phyloP scores from a whole-genome alignment of 2,113 vertebrate species.

The Esox niger region DNA sequence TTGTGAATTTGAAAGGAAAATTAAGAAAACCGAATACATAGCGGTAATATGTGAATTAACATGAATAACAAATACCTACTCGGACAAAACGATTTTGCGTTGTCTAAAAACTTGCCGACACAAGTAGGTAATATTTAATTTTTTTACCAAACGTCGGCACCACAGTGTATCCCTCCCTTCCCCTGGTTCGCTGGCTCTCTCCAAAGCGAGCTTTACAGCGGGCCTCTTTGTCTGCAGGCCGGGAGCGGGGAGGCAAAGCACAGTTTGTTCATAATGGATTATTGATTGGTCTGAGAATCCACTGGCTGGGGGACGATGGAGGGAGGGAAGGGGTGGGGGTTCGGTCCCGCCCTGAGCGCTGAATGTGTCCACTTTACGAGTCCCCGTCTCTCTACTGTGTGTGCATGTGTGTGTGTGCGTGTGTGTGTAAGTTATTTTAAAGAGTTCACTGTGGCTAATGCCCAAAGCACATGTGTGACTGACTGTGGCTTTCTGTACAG shows the following conservation, averaged over 20 bases:
- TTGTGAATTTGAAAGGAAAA: no score
- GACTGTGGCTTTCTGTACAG: conserved; percentile 33
- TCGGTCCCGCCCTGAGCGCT: conserved; percentile 44
- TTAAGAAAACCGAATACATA: no score
- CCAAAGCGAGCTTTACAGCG: conserved; percentile 63
- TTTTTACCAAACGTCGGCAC: background rate
- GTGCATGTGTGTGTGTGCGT: conserved; percentile 29
- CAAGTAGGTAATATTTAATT: background rate
- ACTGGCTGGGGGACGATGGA: conserved; percentile 69
- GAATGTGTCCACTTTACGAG: conserved; percentile 62
- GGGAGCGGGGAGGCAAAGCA: conserved; percentile 75
- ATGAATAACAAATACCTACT: background rate
- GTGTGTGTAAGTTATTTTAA: conserved; percentile 8
- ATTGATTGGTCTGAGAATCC: conserved; percentile 86
- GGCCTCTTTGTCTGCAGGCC: conserved; percentile 72
- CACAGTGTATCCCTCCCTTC: background rate
- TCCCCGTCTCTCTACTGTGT: conserved; percentile 44
- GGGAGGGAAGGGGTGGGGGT: conserved; percentile 28
- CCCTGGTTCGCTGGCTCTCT: conserved; percentile 25
- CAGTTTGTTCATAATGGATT: conserved; percentile 90
- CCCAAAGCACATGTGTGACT: background rate
- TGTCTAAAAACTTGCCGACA: background rate
- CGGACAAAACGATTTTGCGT: background rate
- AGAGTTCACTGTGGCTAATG: conserved; percentile 25
- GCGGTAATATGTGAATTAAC: background rate